Evolutionary conservation across 2,888 invertebrate genomes (phyloP), one percentile per base, ranked within the genome.

Genomic region (Drosophila anomelani): DNA sequence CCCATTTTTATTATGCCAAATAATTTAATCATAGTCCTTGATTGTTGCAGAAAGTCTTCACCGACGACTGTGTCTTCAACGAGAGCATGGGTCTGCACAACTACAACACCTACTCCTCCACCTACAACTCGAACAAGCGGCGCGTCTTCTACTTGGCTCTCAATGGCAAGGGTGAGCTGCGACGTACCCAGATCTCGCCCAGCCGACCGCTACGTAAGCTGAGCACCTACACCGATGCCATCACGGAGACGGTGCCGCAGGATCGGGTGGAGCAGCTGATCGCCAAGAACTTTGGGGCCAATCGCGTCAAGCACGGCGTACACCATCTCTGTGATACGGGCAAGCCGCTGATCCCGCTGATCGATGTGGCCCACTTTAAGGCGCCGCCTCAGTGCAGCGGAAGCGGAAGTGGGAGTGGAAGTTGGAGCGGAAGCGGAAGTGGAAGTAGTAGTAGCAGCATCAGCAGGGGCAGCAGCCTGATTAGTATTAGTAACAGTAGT

Each of bases 11-110:
- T 84, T 80, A 87, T 89, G 88, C 83, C 88, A 84, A 90, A 80
- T 90, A 85, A 90, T 87, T 84, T 87, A 90, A 85, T 83, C 70
- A 68, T 84, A 90, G 91, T 77, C 84, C 60, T 73, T 34, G 32
- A 83, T 85, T 94, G 94, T 96, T 96, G 90, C 96, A 97, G 97
- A 95, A 95, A 93, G 95, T 96, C 93, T 96, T 96, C 94, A 95
- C 95, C 91, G 95, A 96, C 92, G 96, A 96, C 90, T 97, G 97
- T 94, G 95, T 96, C 92, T 97, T 97, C 94, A 96, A 96, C 93
- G 97, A 97, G 93, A 95, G 95, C 92, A 95, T 97, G 93, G 96
- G 96, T 93, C 95, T 95, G 92, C 95, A 96, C 93, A 95, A 96
- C 92, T 97, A 96, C 94, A 97, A 97, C 93, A 96, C 96, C 68